phyloP scores from a whole-genome alignment of 2,113 vertebrate genomes.

The Cephalopholis sonnerati region DNA sequence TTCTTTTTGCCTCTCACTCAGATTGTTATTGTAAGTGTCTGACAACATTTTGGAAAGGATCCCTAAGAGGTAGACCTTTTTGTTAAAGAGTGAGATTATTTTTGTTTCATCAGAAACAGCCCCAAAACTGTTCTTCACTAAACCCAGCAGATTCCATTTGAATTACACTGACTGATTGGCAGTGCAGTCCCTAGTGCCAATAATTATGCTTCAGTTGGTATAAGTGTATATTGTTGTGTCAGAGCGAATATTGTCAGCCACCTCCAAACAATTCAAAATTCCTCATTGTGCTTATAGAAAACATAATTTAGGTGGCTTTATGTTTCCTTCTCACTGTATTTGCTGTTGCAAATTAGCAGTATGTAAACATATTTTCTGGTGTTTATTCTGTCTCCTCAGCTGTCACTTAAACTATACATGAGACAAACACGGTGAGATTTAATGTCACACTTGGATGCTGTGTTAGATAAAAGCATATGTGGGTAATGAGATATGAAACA shows the following conservation, averaged over 20 bases:
- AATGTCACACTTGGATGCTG: slow-evolving; percentile 50
- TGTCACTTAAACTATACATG: slow-evolving; percentile 15
- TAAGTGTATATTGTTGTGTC: neutral
- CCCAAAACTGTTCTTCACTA: too few species aligned
- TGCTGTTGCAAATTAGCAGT: neutral
- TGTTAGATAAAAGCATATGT: slow-evolving; percentile 24
- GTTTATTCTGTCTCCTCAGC: neutral
- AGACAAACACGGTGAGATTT: slow-evolving; percentile 16
- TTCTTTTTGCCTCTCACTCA: too few species aligned
- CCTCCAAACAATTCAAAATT: neutral
- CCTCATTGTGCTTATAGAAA: neutral
- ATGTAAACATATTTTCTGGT: neutral
- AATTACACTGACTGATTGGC: too few species aligned
- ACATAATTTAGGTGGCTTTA: neutral
- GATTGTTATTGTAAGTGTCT: too few species aligned
- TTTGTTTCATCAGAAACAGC: too few species aligned
- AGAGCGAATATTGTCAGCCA: neutral
- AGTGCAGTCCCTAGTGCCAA: too few species aligned
- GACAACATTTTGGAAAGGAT: too few species aligned
- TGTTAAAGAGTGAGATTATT: too few species aligned
- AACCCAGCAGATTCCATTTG: too few species aligned
- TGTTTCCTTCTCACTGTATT: neutral
- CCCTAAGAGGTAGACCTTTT: too few species aligned
- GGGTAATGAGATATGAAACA: slow-evolving; percentile 64
- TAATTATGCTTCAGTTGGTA: neutral